phyloP scores from a whole-genome alignment of 2,113 vertebrate genomes.

The Atherinomorus stipes region DNA sequence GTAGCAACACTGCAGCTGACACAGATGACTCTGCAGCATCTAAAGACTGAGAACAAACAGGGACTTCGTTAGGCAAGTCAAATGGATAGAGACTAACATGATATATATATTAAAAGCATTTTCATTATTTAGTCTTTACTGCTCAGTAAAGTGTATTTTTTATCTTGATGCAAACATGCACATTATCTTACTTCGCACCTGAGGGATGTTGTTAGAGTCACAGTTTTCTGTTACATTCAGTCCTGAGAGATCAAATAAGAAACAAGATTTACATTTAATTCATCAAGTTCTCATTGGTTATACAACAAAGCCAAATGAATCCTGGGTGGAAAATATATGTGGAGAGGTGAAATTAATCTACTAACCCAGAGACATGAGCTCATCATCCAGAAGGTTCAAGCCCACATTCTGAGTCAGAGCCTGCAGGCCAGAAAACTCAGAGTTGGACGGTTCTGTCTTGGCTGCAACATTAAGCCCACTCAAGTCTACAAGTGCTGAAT shows the following conservation, averaged over 20 bases:
- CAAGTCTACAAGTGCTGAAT: constrained; percentile 91
- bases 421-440: constrained; percentile 77
- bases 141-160: background rate
- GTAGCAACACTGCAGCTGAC: constrained; percentile 70
- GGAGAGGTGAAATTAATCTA: background rate
- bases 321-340: background rate
- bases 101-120: background rate
- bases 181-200: constrained; percentile 81
- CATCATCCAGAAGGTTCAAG: constrained; percentile 92
- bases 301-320: background rate
- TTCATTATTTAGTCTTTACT: background rate
- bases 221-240: constrained; percentile 84
- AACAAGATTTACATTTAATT: constrained; percentile 1
- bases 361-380: constrained; percentile 95
- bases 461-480: constrained; percentile 88
- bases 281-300: background rate
- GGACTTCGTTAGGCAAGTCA: background rate
- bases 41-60: constrained; percentile 80
- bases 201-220: constrained; percentile 85
- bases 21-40: constrained; percentile 76
- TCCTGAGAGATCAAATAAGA: constrained; percentile 77
- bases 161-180: background rate
- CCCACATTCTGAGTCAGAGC: constrained; percentile 79
- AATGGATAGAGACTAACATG: background rate
- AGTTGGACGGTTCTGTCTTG: constrained; percentile 75